Percentiles rank a stretch among this genome's conserved stretches.
These are phyloP conservation scores for Pangasius sanitwongsei DNA, from an alignment of 2,797 vertebrate species.

Conservation along the genomic window DNA sequence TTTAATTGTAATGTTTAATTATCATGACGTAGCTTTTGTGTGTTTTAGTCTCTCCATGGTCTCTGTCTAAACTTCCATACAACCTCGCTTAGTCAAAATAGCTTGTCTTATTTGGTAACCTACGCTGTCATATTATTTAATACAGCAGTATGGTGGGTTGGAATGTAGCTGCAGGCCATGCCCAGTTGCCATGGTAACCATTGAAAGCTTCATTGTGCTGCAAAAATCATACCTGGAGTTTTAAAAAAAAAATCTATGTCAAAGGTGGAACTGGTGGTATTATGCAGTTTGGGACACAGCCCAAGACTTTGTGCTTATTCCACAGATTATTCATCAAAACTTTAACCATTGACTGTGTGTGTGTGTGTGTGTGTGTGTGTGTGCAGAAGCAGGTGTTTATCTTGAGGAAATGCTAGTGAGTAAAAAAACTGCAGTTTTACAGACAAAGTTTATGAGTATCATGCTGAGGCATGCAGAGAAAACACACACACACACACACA, in stretches of 20 bases:
- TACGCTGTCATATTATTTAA: not conserved
- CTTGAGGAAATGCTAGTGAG: not conserved
- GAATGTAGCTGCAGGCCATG: not conserved
- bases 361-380: conserved; percentile 7
- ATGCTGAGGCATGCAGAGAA: conserved; percentile 3
- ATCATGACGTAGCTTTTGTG: not conserved
- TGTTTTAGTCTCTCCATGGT: not conserved
- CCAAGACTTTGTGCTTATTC: not conserved
- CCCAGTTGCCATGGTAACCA: not conserved
- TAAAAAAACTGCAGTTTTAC: not conserved
- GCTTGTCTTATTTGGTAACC: not conserved
- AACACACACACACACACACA: conserved; percentile 2
- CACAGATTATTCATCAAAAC: not conserved
- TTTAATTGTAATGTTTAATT: not conserved
- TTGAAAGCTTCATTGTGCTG: not conserved
- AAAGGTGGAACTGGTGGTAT: not conserved
- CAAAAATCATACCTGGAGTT: not conserved
- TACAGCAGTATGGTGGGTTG: not conserved
- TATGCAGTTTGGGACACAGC: not conserved
- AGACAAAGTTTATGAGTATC: not conserved
- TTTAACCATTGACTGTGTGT: not conserved
- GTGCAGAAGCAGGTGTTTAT: not conserved
- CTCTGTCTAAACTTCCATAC: not conserved
- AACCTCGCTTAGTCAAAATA: not conserved
- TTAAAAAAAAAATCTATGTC: not conserved